These are phyloP conservation scores for Bombus confusus DNA, from an alignment of 1,140 invertebrate species.

Conservation along the genomic window DNA sequence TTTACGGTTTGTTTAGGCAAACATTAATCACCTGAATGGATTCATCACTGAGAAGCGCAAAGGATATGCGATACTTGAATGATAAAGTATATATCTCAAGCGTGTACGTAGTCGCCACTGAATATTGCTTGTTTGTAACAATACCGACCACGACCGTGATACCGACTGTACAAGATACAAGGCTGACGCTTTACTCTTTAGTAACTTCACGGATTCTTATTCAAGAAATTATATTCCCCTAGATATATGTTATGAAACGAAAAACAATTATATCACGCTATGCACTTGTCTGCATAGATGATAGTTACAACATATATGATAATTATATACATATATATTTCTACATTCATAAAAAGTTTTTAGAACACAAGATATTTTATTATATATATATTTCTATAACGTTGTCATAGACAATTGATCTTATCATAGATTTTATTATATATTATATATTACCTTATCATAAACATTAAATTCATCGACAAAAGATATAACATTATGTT, in stretches of 20 bases:
- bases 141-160: not conserved
- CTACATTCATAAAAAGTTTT: no score
- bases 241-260: not conserved
- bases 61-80: constrained; percentile 43
- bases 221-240: constrained; percentile 9
- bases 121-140: constrained; percentile 48
- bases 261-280: not conserved
- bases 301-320: no score
- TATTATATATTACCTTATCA: no score
- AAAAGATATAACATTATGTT: no score
- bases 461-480: no score
- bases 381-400: no score
- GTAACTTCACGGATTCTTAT: constrained; percentile 1
- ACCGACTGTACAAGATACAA: constrained; percentile 6
- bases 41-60: constrained; percentile 32
- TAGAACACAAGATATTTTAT: no score
- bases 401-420: no score
- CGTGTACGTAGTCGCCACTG: constrained; percentile 34
- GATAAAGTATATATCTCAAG: constrained; percentile 40
- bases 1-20: constrained; percentile 34
- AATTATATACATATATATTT: no score
- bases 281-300: no score
- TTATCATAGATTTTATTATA: no score
- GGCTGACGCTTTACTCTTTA: constrained; percentile 24
- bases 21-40: constrained; percentile 52